Evolutionary conservation across 2,888 invertebrate genomes (phyloP).

Genomic region (Tetanocera ferruginea): DNA sequence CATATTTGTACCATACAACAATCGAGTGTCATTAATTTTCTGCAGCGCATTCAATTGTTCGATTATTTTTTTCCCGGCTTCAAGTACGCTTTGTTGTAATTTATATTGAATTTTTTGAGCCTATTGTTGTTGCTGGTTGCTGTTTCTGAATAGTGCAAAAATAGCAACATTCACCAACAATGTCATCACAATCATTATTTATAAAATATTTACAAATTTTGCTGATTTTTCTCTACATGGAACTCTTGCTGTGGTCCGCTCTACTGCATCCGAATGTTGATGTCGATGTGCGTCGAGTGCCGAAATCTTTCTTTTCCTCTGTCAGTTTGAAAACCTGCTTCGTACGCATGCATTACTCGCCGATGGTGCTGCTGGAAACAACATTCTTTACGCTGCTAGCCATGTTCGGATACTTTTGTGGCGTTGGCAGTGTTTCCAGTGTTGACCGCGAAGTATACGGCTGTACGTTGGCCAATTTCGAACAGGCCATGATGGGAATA

Average conservation of each 20-base stretch:
- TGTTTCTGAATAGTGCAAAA: too few relatives aligned
- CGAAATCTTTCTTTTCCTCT: slow-evolving; percentile 51
- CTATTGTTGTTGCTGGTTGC: too few relatives aligned
- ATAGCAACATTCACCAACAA: too few relatives aligned
- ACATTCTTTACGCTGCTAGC: slow-evolving; percentile 51
- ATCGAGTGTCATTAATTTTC: too few relatives aligned
- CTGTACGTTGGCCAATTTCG: slow-evolving; percentile 45
- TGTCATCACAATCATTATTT: slow-evolving; percentile 21
- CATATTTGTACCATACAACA: too few relatives aligned
- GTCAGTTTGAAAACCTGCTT: slow-evolving; percentile 45
- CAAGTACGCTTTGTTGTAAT: too few relatives aligned
- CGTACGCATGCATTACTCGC: slow-evolving; percentile 46
- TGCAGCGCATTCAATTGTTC: too few relatives aligned
- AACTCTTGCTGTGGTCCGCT: slow-evolving; percentile 50
- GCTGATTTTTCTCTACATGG: slow-evolving; percentile 47
- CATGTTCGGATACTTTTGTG: slow-evolving; percentile 50
- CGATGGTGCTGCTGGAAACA: slow-evolving; percentile 48
- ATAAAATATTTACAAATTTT: slow-evolving; percentile 34
- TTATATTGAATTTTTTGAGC: too few relatives aligned
- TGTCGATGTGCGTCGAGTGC: slow-evolving; percentile 48
- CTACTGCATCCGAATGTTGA: slow-evolving; percentile 47
- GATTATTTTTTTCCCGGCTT: too few relatives aligned
- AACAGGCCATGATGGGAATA: slow-evolving; percentile 51
- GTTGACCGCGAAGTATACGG: slow-evolving; percentile 40
- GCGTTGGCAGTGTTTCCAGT: slow-evolving; percentile 38